These are phyloP conservation scores for Zaprionus bogoriensis DNA, from an alignment of 2,888 invertebrate genomes.

Conservation along the genomic window DNA sequence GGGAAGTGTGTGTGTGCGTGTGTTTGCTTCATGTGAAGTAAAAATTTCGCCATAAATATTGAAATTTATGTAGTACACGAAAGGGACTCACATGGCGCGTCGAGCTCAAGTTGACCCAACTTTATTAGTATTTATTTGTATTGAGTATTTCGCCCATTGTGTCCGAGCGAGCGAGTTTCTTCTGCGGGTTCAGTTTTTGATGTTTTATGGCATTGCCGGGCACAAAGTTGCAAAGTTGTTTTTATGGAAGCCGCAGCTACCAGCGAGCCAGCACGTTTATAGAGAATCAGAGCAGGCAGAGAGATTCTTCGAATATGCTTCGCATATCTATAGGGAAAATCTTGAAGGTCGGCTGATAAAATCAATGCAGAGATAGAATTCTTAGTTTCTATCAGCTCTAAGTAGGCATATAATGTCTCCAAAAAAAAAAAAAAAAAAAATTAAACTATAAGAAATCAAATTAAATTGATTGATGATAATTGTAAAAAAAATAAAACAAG, in stretches of 20 bases:
- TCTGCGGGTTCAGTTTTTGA: slow-evolving; percentile 25
- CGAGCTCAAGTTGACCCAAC: slow-evolving; percentile 42
- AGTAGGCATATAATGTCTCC: too few relatives aligned
- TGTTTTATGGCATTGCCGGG: slow-evolving; percentile 20
- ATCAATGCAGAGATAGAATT: too few relatives aligned
- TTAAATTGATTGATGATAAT: too few relatives aligned
- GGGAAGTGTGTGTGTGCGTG: background rate
- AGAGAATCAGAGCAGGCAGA: background rate
- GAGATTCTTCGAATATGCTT: background rate
- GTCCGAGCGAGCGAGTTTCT: slow-evolving; percentile 19
- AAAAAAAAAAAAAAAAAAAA: too few relatives aligned
- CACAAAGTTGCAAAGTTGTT: background rate
- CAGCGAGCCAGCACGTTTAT: background rate
- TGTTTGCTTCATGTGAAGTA: slow-evolving; percentile 14
- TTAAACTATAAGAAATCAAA: too few relatives aligned
- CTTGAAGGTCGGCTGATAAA: background rate
- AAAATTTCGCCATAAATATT: slow-evolving; percentile 68
- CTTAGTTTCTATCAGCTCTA: too few relatives aligned
- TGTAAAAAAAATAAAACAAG: too few relatives aligned
- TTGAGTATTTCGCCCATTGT: slow-evolving; percentile 32
- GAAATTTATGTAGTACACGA: slow-evolving; percentile 72
- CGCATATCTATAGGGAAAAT: background rate
- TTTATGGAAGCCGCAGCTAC: slow-evolving; percentile 9
- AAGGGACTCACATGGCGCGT: slow-evolving; percentile 24
- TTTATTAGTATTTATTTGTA: slow-evolving; percentile 60